Evolutionary conservation across 2,797 vertebrate genomes (phyloP), one percentile per base, ranked within the genome.

Genomic region (Melanotaenia pygmaea): DNA sequence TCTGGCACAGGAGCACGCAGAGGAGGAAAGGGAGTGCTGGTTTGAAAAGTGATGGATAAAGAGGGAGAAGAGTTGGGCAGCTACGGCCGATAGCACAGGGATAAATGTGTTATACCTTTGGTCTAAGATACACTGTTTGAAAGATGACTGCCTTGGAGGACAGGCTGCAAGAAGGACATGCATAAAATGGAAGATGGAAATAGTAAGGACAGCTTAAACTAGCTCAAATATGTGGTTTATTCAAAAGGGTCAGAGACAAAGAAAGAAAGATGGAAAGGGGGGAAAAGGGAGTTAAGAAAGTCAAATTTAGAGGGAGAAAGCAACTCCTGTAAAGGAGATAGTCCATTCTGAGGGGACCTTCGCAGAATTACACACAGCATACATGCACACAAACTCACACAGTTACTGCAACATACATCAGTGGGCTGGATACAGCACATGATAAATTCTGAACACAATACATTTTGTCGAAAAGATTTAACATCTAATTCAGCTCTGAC

Each of bases 401-500:
- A 64, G 34, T 53, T 56, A 82, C 83, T 93, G 92, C 87, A 85
- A 74, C 95, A 94, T 96, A 96, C 94, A 95, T 97, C 96, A 97
- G 95, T 91, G 90, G 92, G 89, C 90, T 94, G 95, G 94, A 96
- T 96, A 95, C 94, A 94, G 95, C 94, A 92, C 94, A 95, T 96
- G 96, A 97, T 97, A 97, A 97, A 97, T 97, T 96, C 94, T 95
- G 94, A 93, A 92, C 94, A 95, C 95, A 95, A 95, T 95, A 93
- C 91, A 90, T 93, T 95, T 94, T 92, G 92, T 97, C 96, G 95
- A 93, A 96, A 97, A 97, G 97, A 98, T 98, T 98, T 98, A 98
- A 97, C 96, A 97, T 97, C 96, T 97, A 97, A 97, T 97, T 97
- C 96, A 95, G 93, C 88, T 90, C 94, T 96, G 96, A 97, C 92